These are phyloP conservation scores for Parauchenoglanis ngamensis DNA, from an alignment of 2,797 vertebrate genomes.

Conservation along the genomic window DNA sequence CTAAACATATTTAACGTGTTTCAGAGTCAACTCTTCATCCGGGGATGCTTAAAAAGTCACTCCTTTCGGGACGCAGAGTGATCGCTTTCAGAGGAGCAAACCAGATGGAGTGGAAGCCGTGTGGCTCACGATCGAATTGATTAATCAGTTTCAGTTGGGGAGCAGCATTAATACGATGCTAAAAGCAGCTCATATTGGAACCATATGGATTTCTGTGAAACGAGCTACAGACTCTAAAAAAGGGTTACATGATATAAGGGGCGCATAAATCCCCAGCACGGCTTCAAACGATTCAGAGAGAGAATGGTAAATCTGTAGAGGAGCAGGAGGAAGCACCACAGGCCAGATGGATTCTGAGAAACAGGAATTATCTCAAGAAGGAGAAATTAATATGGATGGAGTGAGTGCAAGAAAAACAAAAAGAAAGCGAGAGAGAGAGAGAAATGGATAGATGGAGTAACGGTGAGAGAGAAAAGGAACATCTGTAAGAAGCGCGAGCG, in stretches of 20 bases:
- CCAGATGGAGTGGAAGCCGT: constrained; percentile 15
- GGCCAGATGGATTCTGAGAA: constrained; percentile 64
- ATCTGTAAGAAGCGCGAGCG: constrained; percentile 65
- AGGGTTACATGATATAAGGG: constrained; percentile 65
- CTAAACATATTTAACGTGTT: not conserved
- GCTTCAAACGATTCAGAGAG: constrained; percentile 52
- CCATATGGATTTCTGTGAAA: constrained; percentile 46
- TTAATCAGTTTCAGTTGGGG: constrained; percentile 39
- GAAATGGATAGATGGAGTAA: not conserved
- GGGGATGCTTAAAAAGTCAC: not conserved
- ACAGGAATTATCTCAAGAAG: constrained; percentile 48
- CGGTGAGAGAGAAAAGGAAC: constrained; percentile 55
- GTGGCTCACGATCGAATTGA: constrained; percentile 22
- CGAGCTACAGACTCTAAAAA: constrained; percentile 27
- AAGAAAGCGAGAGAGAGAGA: not conserved
- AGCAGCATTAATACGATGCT: constrained; percentile 22
- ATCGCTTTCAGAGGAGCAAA: not conserved
- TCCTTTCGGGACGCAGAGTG: not conserved
- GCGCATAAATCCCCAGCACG: constrained; percentile 67
- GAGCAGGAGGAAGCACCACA: constrained; percentile 51
- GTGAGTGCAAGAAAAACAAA: constrained; percentile 47
- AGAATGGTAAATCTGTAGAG: constrained; percentile 63
- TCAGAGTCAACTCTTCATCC: not conserved
- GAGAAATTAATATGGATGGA: constrained; percentile 41
- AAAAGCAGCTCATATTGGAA: constrained; percentile 28